Evolutionary conservation across 2,797 vertebrate species (phyloP).

Genomic region (Triplophysa bombifrons): DNA sequence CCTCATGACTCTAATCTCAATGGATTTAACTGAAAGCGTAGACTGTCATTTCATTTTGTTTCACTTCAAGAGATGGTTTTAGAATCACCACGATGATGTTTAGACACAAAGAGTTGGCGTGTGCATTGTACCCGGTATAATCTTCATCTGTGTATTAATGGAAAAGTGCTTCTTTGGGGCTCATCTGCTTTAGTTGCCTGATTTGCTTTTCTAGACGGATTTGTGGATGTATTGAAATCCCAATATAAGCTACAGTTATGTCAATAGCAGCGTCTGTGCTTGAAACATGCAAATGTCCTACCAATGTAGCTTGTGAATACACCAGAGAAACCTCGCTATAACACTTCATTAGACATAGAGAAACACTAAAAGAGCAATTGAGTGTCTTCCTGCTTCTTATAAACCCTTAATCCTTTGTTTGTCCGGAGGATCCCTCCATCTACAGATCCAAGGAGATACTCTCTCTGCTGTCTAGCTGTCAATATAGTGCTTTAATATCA

Average conservation of each 20-base stretch:
- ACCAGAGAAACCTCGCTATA: background rate
- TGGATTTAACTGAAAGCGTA: conserved; percentile 18
- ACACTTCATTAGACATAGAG: conserved; percentile 21
- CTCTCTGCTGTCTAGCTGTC: conserved; percentile 2
- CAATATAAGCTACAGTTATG: background rate
- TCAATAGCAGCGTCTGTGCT: background rate
- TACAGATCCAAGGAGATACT: background rate
- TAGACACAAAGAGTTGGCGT: conserved; percentile 1
- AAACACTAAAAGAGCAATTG: background rate
- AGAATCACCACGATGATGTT: background rate
- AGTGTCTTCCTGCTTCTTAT: background rate
- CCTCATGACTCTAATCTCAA: conserved; percentile 1
- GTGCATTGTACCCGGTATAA: background rate
- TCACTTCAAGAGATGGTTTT: conserved; percentile 11
- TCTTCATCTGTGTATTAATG: conserved; percentile 10
- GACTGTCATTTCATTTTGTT: conserved; percentile 18
- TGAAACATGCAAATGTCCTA: background rate
- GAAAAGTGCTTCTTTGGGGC: conserved; percentile 1
- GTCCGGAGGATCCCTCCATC: background rate
- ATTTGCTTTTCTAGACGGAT: background rate
- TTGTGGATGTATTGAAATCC: conserved; percentile 19
- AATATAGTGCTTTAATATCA: background rate
- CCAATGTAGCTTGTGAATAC: background rate
- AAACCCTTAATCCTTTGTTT: no score
- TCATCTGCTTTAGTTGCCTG: conserved; percentile 30